Evolutionary conservation across 2,113 vertebrate genomes (phyloP), one percentile per base, ranked within the genome.

Genomic region (Heteronetta atricapilla): DNA sequence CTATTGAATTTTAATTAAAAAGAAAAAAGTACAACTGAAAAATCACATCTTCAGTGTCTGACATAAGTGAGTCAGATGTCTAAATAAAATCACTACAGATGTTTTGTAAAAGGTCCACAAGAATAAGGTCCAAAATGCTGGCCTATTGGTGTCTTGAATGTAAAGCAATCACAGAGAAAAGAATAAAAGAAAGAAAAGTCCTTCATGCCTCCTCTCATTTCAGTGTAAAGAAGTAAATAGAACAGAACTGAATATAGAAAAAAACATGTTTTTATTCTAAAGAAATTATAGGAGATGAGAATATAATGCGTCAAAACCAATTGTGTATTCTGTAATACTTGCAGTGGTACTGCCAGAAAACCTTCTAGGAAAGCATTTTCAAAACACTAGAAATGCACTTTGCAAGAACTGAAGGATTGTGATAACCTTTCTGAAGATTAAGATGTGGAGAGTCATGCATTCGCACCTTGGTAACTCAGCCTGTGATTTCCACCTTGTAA

Each of bases 391-490:
- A 86, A 79, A 72, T 40, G 16, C 5, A 10, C 20, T 78, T 81
- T 78, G 22, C 6, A 64, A 34, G 38, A 86, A 64, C 10, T 20
- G 44, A 93, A 89, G 28, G 14, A 19, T 46, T 90, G 7, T 48
- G n/a, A n/a, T n/a, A 83, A 92, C 36, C 86, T 93, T 77, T 11
- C 70, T 70, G 76, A 88, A 93, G 55, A 75, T 72, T 92, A 93
- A 96, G 86, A 88, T 68, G 29, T 11, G 29, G 70, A 78, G 11
- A 89, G 14, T 68, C 10, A 6, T 70, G n/a, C 50, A 15, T 94
- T 94, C 97, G 20, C 81, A 73, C 42, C 26, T 86, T 38, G 7
- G 26, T 64, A 82, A 17, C 26, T 63, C 28, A 55, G 16, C 14
- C 62, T 84, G 21, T 84, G 48, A 74, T 64, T 90, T 96, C 4